These are phyloP conservation scores for Drosophila tripunctata DNA, from an alignment of 2,888 invertebrate genomes.

Conservation along the genomic window DNA sequence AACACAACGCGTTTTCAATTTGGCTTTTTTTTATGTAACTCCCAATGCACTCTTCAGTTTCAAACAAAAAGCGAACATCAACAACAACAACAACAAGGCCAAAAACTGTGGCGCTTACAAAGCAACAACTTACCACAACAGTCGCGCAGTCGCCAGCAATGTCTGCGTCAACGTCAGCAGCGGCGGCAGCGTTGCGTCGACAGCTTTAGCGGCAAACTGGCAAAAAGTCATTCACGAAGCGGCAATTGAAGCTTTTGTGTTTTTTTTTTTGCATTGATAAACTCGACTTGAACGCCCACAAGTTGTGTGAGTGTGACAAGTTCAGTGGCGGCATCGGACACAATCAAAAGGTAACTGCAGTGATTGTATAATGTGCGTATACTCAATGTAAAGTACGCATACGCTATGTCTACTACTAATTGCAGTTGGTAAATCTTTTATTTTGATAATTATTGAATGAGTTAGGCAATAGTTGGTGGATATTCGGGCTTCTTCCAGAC, in stretches of 20 bases:
- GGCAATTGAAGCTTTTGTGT: conserved; percentile 24
- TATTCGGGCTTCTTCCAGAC: conserved; percentile 80
- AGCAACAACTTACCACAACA: conserved; percentile 12
- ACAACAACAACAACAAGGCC: conserved; percentile 26
- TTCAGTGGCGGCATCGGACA: conserved; percentile 65
- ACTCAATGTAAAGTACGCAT: conserved; percentile 27
- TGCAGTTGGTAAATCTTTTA: conserved; percentile 33
- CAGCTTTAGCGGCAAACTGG: not conserved
- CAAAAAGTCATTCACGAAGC: conserved; percentile 13
- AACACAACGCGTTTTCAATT: conserved; percentile 51
- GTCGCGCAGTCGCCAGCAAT: not conserved
- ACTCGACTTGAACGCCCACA: conserved; percentile 32
- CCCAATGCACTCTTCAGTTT: conserved; percentile 66
- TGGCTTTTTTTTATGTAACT: conserved; percentile 71
- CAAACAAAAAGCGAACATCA: conserved; percentile 34
- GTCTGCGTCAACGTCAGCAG: not conserved
- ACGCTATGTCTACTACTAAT: conserved; percentile 22
- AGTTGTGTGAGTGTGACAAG: conserved; percentile 46
- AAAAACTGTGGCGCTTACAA: conserved; percentile 32
- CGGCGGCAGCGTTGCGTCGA: not conserved
- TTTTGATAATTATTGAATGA: conserved; percentile 6
- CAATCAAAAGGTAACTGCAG: conserved; percentile 16
- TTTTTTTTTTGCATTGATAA: conserved; percentile 70
- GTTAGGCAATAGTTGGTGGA: conserved; percentile 79
- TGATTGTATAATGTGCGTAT: conserved; percentile 39